phyloP scores from a whole-genome alignment of 2,113 vertebrate species.

The Tauraco erythrolophus region DNA sequence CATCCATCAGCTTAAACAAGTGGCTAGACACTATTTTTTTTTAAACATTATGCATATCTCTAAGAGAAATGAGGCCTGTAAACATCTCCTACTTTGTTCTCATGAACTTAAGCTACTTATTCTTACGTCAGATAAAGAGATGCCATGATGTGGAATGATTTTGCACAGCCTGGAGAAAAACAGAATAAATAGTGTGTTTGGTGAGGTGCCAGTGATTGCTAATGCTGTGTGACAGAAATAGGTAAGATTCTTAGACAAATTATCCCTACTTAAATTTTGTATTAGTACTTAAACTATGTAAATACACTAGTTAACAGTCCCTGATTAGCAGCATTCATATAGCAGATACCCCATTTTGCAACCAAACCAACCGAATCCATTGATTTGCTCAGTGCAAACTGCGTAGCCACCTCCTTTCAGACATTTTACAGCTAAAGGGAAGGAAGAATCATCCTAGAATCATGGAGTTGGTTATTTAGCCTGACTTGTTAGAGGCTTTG shows the following conservation, averaged over 20 bases:
- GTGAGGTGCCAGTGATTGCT: background rate
- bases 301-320: background rate
- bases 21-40: background rate
- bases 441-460: background rate
- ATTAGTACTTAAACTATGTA: background rate
- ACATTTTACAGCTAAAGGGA: background rate
- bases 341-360: background rate
- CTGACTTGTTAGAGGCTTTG: background rate
- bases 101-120: background rate
- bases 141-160: background rate
- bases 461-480: background rate
- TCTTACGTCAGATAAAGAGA: background rate
- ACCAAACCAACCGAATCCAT: background rate
- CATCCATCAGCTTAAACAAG: background rate
- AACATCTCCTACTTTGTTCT: background rate
- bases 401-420: background rate
- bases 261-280: background rate
- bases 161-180: background rate
- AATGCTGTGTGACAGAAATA: background rate
- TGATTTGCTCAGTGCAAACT: background rate
- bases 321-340: background rate
- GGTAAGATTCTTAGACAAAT: background rate
- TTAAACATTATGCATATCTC: background rate
- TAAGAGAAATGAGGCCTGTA: background rate
- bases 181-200: background rate